Evolutionary conservation across 2,888 invertebrate species (phyloP).

Genomic region (Acanthosepion esculentum): DNA sequence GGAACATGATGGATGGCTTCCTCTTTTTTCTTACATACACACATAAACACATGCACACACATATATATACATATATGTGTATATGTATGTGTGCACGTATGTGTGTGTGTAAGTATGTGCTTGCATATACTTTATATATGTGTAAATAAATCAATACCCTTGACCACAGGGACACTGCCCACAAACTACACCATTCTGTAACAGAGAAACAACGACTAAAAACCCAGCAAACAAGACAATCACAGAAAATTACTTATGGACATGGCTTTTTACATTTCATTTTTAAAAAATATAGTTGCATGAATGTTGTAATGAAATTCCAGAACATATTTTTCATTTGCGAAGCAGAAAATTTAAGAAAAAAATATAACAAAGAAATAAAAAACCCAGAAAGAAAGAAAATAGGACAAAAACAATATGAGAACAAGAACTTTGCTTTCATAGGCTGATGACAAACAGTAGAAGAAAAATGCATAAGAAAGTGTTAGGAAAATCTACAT

Average conservation of each 20-base stretch:
- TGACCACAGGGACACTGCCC: constrained; percentile 42
- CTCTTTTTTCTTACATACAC: background rate
- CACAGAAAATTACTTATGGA: constrained; percentile 35
- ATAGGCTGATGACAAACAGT: constrained; percentile 9
- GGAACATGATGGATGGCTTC: background rate
- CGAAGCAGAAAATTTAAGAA: background rate
- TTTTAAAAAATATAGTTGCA: background rate
- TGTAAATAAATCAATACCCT: constrained; percentile 13
- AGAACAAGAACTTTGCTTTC: background rate
- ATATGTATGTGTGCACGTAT: background rate
- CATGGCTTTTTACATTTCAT: background rate
- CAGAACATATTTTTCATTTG: background rate
- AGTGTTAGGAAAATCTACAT: background rate
- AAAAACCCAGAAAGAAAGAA: background rate
- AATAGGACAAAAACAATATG: constrained; percentile 3
- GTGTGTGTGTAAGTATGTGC: background rate
- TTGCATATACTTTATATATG: background rate
- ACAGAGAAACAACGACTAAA: constrained; percentile 44
- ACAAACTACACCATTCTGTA: constrained; percentile 44
- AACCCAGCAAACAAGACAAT: constrained; percentile 45
- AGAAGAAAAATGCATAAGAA: constrained; percentile 16
- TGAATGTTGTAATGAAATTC: background rate
- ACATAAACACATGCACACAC: background rate
- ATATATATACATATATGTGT: background rate
- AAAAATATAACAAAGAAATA: background rate